Base-by-base conservation (phyloP, 37 sponge, comb jelly and placozoan genomes). In the Theonella swinhoei region DNA sequence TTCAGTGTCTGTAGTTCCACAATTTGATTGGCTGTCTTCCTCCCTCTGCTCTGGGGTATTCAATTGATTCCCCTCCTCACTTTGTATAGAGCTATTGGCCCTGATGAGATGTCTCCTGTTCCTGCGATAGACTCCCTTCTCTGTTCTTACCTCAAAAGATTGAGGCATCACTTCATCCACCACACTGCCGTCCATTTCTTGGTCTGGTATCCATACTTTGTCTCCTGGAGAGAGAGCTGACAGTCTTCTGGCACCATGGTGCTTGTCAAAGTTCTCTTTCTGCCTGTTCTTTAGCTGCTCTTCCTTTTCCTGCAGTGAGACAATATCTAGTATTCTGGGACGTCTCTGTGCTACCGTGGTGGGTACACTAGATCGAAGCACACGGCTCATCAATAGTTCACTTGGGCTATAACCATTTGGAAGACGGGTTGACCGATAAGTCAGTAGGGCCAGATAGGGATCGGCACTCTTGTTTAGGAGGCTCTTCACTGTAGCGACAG, bases 381-480 rank as follows among this genome's bases (percentile, higher is more conserved):
- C 62, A 30, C 71, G 77, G 24, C 79, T 22, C 86, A 85, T 85
- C 62, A 83, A 5, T 9, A 83, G 84, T 42, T 83, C 76, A 54
- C 68, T 30, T 7, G 78, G 85, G 39, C 78, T 86, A 42, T 72
- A 86, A n/a, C 87, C 87, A 58, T 54, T 78, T 60, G 60, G 31
- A 26, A 88, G 54, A 3, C 82, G 82, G 11, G 82, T 88, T 7
- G 76, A 2, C 28, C 88, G 29, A 42, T 88, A 87, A 7, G 81
- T 33, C 31, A 87, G 38, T 4, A 87, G 26, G 28, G 68, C 81
- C n/a, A 30, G 47, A 31, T 42, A 77, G 33, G 87, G 83, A 70
- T 86, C 92, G 20, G 42, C 36, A 1, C 26, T 40, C 62, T 87
- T 91, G 58, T 77, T 82, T 29, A 86, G 73, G 28, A 91, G 70